Evolutionary conservation across 2,113 vertebrate species (phyloP).

Genomic region (Platichthys flesus): DNA sequence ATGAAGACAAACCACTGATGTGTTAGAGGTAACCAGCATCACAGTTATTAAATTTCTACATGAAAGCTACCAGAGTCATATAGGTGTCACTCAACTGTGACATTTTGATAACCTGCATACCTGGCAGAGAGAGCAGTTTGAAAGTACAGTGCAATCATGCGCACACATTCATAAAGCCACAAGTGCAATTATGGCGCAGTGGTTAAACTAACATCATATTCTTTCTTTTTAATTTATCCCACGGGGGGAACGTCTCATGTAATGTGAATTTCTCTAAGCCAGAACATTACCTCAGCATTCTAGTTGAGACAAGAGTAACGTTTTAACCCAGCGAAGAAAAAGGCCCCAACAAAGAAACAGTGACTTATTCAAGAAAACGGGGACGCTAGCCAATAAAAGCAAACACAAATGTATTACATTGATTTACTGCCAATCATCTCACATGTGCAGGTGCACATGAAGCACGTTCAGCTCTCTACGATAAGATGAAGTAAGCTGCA

Average conservation of each 20-base stretch:
- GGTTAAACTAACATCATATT: conserved; percentile 62
- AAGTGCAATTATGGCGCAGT: conserved; percentile 60
- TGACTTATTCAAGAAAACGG: conserved; percentile 72
- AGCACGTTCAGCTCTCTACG: conserved; percentile 62
- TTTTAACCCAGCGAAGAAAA: conserved; percentile 68
- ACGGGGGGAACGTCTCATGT: conserved; percentile 65
- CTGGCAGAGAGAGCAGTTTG: conserved; percentile 26
- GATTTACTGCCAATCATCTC: conserved; percentile 80
- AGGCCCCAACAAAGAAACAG: conserved; percentile 72
- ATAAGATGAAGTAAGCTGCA: conserved; percentile 75
- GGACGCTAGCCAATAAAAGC: conserved; percentile 78
- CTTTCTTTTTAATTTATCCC: conserved; percentile 67
- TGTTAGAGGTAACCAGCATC: background rate
- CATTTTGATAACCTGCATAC: conserved; percentile 52
- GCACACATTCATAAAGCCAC: conserved; percentile 44
- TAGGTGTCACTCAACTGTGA: conserved; percentile 41
- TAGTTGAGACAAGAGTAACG: conserved; percentile 76
- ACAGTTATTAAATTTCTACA: conserved; percentile 19
- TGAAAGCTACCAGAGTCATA: conserved; percentile 22
- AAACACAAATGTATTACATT: conserved; percentile 75
- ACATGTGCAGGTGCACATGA: conserved; percentile 79
- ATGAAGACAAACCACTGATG: conserved; percentile 19
- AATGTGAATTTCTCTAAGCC: conserved; percentile 68
- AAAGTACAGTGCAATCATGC: conserved; percentile 25
- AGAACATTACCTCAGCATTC: conserved; percentile 76